Percentiles rank a stretch among this genome's conserved stretches.
Evolutionary conservation across 2,797 vertebrate species (phyloP).

Genomic region (Chromobotia macracanthus): DNA sequence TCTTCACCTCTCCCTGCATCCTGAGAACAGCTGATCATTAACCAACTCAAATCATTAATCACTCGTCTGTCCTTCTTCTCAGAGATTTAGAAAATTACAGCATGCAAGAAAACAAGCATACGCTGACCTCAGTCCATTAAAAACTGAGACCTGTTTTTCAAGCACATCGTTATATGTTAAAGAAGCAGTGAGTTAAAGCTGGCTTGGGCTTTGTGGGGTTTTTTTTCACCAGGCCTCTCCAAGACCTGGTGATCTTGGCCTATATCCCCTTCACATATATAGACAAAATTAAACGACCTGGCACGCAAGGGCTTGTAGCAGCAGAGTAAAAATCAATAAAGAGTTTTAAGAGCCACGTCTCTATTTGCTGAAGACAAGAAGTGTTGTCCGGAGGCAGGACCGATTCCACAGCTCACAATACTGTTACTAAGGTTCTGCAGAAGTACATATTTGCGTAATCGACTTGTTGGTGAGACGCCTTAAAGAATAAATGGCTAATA

Average conservation of each 20-base stretch:
- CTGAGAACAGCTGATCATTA: background rate
- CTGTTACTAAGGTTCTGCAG: background rate
- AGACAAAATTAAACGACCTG: slow-evolving; percentile 20
- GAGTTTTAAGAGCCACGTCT: background rate
- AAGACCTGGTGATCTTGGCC: background rate
- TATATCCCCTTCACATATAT: background rate
- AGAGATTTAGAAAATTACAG: background rate
- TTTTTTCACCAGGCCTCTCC: background rate
- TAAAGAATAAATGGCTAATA: no score
- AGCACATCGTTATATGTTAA: no score
- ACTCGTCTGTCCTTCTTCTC: background rate
- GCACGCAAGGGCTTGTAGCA: background rate
- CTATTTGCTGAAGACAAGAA: slow-evolving; percentile 19
- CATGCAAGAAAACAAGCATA: background rate
- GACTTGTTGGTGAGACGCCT: no score
- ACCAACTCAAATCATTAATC: background rate
- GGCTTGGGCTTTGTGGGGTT: background rate
- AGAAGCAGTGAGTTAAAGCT: no score
- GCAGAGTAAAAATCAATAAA: slow-evolving; percentile 10
- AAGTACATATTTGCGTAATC: background rate
- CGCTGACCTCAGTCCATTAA: no score
- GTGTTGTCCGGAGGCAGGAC: background rate
- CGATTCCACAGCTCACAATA: no score
- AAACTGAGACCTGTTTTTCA: no score
- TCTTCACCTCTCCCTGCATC: slow-evolving; percentile 5